Percentiles rank a stretch among this genome's conserved stretches.
Conservation (phyloP, 2,888 invertebrate genomes). For the Cacoxenus indagator region DNA sequence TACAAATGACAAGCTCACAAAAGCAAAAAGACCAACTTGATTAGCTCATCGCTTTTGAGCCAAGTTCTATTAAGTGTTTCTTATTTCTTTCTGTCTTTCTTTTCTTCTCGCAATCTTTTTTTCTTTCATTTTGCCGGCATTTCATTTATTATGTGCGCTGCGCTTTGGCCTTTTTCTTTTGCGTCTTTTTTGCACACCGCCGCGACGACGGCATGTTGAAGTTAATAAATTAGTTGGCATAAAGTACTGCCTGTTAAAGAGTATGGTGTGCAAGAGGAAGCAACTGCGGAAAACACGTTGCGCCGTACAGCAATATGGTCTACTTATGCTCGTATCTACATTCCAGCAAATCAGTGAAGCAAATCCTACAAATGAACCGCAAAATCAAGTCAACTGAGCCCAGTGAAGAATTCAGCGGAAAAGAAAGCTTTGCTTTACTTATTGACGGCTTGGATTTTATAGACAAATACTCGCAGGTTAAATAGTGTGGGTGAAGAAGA, state of each 20-base stretch:
- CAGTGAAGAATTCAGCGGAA: background rate
- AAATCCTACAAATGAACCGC: constrained; percentile 28
- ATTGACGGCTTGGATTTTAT: background rate
- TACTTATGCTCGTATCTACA: constrained; percentile 27
- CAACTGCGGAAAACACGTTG: no score
- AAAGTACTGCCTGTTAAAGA: no score
- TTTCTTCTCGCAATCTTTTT: constrained; percentile 1
- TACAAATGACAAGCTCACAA: no score
- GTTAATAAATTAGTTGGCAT: no score
- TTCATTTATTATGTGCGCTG: background rate
- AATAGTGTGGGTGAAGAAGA: background rate
- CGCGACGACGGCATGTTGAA: background rate
- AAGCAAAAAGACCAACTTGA: background rate
- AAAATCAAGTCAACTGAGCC: background rate
- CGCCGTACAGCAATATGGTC: constrained; percentile 6
- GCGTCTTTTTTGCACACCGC: no score
- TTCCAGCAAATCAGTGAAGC: constrained; percentile 56
- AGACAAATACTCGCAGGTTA: background rate
- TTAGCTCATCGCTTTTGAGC: constrained; percentile 21
- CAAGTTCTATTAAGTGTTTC: constrained; percentile 18
- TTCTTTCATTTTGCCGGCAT: background rate
- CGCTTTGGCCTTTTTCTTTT: background rate
- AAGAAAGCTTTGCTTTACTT: background rate
- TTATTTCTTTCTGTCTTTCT: constrained; percentile 13
- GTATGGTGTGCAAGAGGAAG: no score